These are phyloP conservation scores for Diceros bicornis DNA, from an alignment of 2,797 vertebrate species.

Conservation along the genomic window DNA sequence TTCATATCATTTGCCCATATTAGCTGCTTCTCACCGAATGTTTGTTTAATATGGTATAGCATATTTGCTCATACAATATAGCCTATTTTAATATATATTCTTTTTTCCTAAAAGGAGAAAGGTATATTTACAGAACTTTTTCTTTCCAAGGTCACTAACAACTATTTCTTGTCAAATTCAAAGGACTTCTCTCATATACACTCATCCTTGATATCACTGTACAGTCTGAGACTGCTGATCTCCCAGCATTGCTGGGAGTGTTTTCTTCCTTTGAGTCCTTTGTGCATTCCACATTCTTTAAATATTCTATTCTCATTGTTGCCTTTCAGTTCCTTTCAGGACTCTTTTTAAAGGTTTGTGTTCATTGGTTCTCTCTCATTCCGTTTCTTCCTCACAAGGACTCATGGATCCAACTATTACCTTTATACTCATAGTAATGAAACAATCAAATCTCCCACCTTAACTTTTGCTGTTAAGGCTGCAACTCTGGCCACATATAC, in stretches of 20 bases:
- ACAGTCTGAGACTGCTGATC: neutral
- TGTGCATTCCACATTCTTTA: neutral
- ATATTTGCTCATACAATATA: neutral
- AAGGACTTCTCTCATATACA: neutral
- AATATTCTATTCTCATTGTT: neutral
- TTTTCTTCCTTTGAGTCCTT: neutral
- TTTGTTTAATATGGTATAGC: neutral
- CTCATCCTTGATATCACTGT: neutral
- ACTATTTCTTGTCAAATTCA: neutral
- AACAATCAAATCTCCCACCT: neutral
- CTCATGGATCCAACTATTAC: neutral
- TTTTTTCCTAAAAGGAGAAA: neutral
- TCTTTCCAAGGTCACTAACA: neutral
- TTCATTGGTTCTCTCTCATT: neutral
- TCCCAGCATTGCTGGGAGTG: neutral
- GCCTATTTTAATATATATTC: neutral
- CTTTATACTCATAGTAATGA: neutral
- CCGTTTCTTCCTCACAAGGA: neutral
- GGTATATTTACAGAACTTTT: neutral
- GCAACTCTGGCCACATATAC: neutral
- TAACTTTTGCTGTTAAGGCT: neutral
- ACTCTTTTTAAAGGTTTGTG: neutral
- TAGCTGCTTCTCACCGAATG: conserved; percentile 31
- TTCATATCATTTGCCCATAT: conserved; percentile 56
- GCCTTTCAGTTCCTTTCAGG: neutral